Base-by-base conservation (phyloP, 2,113 vertebrate genomes). In the Malurus alboscapulatus region DNA sequence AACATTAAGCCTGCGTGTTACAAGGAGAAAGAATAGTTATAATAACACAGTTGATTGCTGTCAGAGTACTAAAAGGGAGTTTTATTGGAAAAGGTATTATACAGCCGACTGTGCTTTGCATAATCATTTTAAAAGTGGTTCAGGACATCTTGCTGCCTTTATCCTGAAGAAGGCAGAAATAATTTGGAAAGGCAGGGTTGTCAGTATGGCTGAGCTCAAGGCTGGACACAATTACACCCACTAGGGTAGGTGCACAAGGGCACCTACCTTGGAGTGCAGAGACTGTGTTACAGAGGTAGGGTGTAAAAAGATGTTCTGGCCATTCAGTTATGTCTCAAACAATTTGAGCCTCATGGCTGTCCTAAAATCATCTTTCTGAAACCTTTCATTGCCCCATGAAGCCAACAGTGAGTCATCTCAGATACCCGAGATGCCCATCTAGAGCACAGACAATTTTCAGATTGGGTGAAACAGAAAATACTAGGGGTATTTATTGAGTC, bases 61-160 rank as follows among this genome's bases (percentile, higher is more conserved):
- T 73, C 79, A 78, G 61, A 73, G 63, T 32, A 62, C 55, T 92
- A 15, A 89, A 78, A 73, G 74, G 66, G 58, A 66, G 55, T 38
- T 93, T 86, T 92, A 67, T 73, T 96, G 73, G 73, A 58, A 55
- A 44, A 94, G 36, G 66, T 87, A 77, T 95, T 85, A 55, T 32
- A 48, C 88, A 92, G 72, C 88, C 55, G 38, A 32, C 63, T 82
- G 40, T 95, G 57, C 71, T 95, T 84, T 92, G 74, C 36, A 85
- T 83, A 94, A 61, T 73, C 27, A 48, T 53, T 82, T 89, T 40
- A 55, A 89, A 94, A 95, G 27, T 48, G 2, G 7, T 78, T 54
- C 29, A 76, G 65, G 71, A 17, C 32, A 17, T 66, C 79, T 53
- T 84, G 32, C 76, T 94, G 63, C 75, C 55, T 84, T 93, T 30